Base-by-base conservation (phyloP, 2,888 invertebrate genomes). In the Ochropleura leucogaster region DNA sequence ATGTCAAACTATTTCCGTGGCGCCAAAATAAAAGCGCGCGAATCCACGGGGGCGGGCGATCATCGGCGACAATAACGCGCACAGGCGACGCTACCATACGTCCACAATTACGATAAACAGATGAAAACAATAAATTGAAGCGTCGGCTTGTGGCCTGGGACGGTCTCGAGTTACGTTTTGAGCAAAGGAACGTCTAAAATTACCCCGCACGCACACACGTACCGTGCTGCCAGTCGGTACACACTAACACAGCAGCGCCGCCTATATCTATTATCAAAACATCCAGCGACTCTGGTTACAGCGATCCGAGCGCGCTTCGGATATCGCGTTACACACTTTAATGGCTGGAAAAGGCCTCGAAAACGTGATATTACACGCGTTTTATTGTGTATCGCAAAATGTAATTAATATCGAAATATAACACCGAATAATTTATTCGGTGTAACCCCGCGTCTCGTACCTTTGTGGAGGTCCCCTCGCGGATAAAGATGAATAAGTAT, bases 261-360 rank as follows among this genome's bases (percentile, higher is more conserved):
- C 94, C 94, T 95, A 96, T 96, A 96, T 96, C 96, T 96, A 96
- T 96, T 96, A 96, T 96, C 96, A 96, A 96, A 96, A 96, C 96
- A 96, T 96, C 95, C 96, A 96, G 92, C 94, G 94, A 92, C 93
- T 96, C 96, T 91, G 94, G 95, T 96, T 96, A 96, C 96, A 94
- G 95, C 94, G 96, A 96, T 95, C 95, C 95, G 95, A 96, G 95
- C 95, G 96, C 95, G 96, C 96, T 96, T 95, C 95, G 93, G 94
- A 94, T 95, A 96, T 96, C 96, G 93, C 93, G 91, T 96, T 96
- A 95, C 96, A 96, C 94, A 95, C 96, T 96, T 96, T 96, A 96
- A 96, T 96, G 96, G 96, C 95, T 96, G 96, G 96, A 96, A 96
- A 96, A 96, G 96, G 95, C 96, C 96, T 96, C 96, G 95, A 96